Conservation (phyloP, 2,888 invertebrate species). For the Epicampocera succincta region DNA sequence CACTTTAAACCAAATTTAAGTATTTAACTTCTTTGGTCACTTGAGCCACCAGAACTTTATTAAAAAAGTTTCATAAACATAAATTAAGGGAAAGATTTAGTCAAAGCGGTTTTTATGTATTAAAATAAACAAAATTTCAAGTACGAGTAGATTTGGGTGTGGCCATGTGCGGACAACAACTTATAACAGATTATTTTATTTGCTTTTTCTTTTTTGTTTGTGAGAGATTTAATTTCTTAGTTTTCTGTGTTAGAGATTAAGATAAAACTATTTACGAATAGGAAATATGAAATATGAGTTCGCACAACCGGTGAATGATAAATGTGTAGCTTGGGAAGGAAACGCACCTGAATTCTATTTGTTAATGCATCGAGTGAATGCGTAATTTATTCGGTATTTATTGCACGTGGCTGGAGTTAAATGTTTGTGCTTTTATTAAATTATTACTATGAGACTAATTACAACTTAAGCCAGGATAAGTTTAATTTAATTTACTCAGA, state of each 20-base stretch:
- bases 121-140: neutral
- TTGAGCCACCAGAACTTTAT: too few relatives aligned
- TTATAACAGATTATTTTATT: slow-evolving; percentile 2
- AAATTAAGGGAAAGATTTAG: neutral
- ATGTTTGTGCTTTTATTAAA: neutral
- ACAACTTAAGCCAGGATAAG: too few relatives aligned
- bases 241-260: slow-evolving; percentile 24
- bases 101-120: neutral
- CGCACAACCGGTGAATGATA: slow-evolving; percentile 42
- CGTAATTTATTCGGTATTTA: slow-evolving; percentile 17
- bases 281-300: slow-evolving; percentile 40
- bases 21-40: too few relatives aligned
- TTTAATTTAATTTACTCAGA: neutral
- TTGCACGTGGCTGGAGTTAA: slow-evolving; percentile 5
- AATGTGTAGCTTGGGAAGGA: slow-evolving; percentile 39
- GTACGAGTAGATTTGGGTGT: neutral
- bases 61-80: too few relatives aligned
- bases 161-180: neutral
- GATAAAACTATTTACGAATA: slow-evolving; percentile 32
- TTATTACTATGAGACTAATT: neutral
- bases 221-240: neutral
- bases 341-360: slow-evolving; percentile 31
- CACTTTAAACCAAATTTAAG: too few relatives aligned
- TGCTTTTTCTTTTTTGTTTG: neutral
- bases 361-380: neutral